Conservation (phyloP, 2,888 invertebrate genomes). For the Hypomecis atomaria region DNA sequence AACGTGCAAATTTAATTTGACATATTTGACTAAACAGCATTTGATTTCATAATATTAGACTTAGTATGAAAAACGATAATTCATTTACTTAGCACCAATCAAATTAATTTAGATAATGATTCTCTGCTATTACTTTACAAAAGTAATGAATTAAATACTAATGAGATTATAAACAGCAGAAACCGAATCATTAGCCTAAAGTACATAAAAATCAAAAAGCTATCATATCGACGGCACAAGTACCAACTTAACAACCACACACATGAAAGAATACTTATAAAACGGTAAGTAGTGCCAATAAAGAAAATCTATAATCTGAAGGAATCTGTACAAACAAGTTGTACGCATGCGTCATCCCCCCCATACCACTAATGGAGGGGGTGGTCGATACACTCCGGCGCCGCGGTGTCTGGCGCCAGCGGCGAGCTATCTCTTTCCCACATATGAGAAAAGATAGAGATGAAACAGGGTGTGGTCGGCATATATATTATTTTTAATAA, state of each 20-base stretch:
- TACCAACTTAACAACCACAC: conserved; percentile 23
- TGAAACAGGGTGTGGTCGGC: conserved; percentile 26
- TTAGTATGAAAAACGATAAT: no score
- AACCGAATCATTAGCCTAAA: neutral
- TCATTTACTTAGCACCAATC: no score
- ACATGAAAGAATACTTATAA: conserved; percentile 25
- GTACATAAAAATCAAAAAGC: neutral
- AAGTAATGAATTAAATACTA: no score
- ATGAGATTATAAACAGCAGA: no score
- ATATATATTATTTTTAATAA: neutral
- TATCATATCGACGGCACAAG: conserved; percentile 13
- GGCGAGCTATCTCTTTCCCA: conserved; percentile 38
- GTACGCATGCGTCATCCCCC: conserved; percentile 64
- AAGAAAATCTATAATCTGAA: conserved; percentile 65
- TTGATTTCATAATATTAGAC: no score
- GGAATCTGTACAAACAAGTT: conserved; percentile 66
- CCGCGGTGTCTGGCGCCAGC: conserved; percentile 75
- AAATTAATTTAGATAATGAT: no score
- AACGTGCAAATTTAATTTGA: no score
- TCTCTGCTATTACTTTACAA: no score
- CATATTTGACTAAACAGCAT: no score
- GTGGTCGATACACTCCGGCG: conserved; percentile 78
- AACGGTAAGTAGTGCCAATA: conserved; percentile 27
- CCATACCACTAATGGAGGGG: conserved; percentile 41
- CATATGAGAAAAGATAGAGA: conserved; percentile 21